Evolutionary conservation across 1,140 invertebrate genomes (phyloP), one percentile per base, ranked within the genome.

Genomic region (Heliconius nattereri): DNA sequence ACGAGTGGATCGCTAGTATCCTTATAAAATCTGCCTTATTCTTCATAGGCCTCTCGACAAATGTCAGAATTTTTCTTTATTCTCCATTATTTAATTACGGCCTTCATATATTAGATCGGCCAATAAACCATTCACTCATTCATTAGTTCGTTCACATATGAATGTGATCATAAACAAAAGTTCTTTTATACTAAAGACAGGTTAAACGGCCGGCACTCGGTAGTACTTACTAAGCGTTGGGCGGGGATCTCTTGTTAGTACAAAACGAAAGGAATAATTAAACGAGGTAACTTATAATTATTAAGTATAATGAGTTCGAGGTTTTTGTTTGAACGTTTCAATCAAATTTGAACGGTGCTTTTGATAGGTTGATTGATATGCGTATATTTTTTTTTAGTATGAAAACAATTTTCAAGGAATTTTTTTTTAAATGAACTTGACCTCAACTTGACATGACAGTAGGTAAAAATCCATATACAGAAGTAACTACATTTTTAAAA

Each of bases 91-190:
- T 92, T 92, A 94, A 94, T 92, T 92, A 87, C 88, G 86, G 88
- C 89, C 87, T 73, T 87, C 84, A 84, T 82, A 80, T 80, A 83
- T 82, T 84, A 80, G 87, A 85, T 90, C 89, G 86, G 88, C 89
- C 88, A 85, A 81, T 78, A 81, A 81, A 80, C 85, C 85, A 90
- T 87, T 89, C 85, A 85, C 84, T 85, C 85, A 91, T 91, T 91
- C 86, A 90, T 88, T 87, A 84, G 82, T 87, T 83, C 80, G 80
- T 89, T 89, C 87, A 90, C 87, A 91, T 90, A 88, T 82, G 81
- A 78, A 91, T 89, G 88, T 81, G 81, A 78, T 77, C 82, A 89
- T 92, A 93, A 92, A 93, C 92, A 93, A 93, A 92, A 85, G 85
- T 73, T 76, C 85, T 85, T 89, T 92, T 92, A 87, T 91, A 76